Percentiles rank a stretch among this genome's conserved stretches.
These are phyloP conservation scores for Shargacucullia verbasci DNA, from an alignment of 2,888 invertebrate genomes.

Conservation along the genomic window DNA sequence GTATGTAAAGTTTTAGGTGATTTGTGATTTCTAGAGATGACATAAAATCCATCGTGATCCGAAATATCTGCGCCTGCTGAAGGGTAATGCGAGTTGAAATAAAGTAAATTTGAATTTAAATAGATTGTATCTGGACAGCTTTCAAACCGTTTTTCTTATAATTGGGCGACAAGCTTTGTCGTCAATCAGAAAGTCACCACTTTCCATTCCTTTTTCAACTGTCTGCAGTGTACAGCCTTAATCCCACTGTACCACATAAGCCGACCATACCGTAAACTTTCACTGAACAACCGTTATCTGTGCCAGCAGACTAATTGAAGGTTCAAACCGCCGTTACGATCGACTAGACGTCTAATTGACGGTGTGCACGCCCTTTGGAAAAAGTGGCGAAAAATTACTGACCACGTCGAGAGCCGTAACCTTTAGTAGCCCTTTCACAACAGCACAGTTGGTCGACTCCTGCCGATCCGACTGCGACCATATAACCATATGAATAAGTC, in stretches of 20 bases:
- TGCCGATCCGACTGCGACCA: no score
- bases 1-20: no score
- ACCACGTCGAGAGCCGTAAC: slow-evolving; percentile 20
- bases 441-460: no score
- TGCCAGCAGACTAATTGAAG: slow-evolving; percentile 30
- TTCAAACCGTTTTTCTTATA: background rate
- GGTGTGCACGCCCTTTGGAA: slow-evolving; percentile 18
- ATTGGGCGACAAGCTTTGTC: slow-evolving; percentile 8
- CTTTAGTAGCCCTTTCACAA: background rate
- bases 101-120: no score
- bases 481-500: no score
- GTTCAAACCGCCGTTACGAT: slow-evolving; percentile 28
- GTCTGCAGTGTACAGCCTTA: slow-evolving; percentile 3
- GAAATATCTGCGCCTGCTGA: no score
- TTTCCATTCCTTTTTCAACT: slow-evolving; percentile 17
- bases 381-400: slow-evolving; percentile 27
- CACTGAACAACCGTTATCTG: slow-evolving; percentile 27
- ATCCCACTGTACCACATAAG: slow-evolving; percentile 17
- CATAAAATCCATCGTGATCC: no score
- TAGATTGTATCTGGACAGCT: no score
- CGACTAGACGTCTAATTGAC: slow-evolving; percentile 29
- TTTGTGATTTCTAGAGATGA: no score
- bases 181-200: slow-evolving; percentile 18
- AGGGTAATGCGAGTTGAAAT: no score
- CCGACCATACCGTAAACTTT: slow-evolving; percentile 24